These are phyloP conservation scores for Papilio aristodemus DNA, from an alignment of 1,140 invertebrate species.

Conservation along the genomic window DNA sequence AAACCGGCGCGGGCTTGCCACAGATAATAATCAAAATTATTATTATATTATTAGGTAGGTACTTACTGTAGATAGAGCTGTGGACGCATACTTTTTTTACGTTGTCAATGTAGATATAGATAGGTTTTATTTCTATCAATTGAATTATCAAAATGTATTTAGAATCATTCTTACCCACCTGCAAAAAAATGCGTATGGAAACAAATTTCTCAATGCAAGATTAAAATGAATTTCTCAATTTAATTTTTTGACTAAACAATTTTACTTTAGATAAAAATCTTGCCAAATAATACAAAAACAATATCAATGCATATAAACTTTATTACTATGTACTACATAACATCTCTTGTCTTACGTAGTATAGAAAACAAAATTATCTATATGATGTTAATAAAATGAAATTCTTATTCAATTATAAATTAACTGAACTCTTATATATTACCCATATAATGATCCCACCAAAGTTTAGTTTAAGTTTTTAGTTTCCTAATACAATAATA, in stretches of 20 bases:
- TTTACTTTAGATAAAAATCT: slow-evolving; percentile 19
- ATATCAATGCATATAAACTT: slow-evolving; percentile 17
- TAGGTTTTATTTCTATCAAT: slow-evolving; percentile 36
- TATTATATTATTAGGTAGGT: slow-evolving; percentile 39
- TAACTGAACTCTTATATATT: slow-evolving; percentile 69
- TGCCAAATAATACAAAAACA: not conserved
- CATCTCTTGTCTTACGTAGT: not conserved
- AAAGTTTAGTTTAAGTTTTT: slow-evolving; percentile 77
- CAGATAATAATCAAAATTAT: slow-evolving; percentile 45
- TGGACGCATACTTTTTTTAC: slow-evolving; percentile 43
- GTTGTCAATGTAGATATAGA: slow-evolving; percentile 53
- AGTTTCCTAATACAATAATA: slow-evolving; percentile 53
- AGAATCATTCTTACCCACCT: slow-evolving; percentile 28
- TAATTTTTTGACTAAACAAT: no score
- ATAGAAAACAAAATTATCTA: not conserved
- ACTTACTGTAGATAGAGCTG: slow-evolving; percentile 45
- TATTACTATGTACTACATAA: slow-evolving; percentile 6
- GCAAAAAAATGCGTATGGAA: not conserved
- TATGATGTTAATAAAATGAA: slow-evolving; percentile 18
- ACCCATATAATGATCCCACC: slow-evolving; percentile 77
- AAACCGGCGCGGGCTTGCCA: slow-evolving; percentile 65
- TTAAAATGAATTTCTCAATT: not conserved
- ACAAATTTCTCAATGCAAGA: not conserved
- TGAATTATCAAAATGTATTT: slow-evolving; percentile 1
- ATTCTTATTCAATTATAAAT: slow-evolving; percentile 25